A percentile compares a stretch with the other conserved stretches of the same genome.
phyloP scores from a whole-genome alignment of 2,113 vertebrate species.

The Petroica traversi region DNA sequence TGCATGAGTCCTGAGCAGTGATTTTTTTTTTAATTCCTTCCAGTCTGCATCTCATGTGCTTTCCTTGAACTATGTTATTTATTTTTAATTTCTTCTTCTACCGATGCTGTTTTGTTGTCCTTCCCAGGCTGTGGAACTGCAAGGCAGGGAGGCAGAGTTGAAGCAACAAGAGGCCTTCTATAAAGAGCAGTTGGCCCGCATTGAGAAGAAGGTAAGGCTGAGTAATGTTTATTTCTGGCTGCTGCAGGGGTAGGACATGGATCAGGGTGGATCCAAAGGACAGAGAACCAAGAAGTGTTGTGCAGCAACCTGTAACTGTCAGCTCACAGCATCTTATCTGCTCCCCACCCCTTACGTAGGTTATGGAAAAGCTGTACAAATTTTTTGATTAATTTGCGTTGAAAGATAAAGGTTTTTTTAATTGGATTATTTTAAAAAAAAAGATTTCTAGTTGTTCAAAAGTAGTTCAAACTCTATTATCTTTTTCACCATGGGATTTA shows the following conservation, averaged over 20 bases:
- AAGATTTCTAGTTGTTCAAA: not conserved
- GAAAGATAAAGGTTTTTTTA: conserved; percentile 29
- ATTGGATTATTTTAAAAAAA: not conserved
- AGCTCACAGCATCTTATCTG: not conserved
- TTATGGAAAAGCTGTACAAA: not conserved
- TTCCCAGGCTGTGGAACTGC: conserved; percentile 79
- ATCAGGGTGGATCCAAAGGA: not conserved
- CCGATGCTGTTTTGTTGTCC: conserved; percentile 6
- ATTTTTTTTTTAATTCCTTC: not conserved
- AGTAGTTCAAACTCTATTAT: not conserved
- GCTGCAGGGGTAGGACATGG: not conserved
- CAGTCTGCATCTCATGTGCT: not conserved
- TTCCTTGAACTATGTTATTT: not conserved
- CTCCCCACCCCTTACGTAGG: not conserved
- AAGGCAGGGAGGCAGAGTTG: conserved; percentile 82
- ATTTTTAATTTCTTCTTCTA: not conserved
- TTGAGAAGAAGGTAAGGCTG: conserved; percentile 86
- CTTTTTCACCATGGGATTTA: conserved; percentile 4
- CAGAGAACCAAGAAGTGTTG: not conserved
- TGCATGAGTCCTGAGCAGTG: not conserved
- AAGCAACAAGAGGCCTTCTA: conserved; percentile 79
- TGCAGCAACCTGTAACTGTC: not conserved
- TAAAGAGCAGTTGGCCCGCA: conserved; percentile 84
- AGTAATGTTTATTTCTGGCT: not conserved
- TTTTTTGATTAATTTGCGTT: not conserved